phyloP scores from a whole-genome alignment of 2,113 vertebrate species.

The Entelurus aequoreus region DNA sequence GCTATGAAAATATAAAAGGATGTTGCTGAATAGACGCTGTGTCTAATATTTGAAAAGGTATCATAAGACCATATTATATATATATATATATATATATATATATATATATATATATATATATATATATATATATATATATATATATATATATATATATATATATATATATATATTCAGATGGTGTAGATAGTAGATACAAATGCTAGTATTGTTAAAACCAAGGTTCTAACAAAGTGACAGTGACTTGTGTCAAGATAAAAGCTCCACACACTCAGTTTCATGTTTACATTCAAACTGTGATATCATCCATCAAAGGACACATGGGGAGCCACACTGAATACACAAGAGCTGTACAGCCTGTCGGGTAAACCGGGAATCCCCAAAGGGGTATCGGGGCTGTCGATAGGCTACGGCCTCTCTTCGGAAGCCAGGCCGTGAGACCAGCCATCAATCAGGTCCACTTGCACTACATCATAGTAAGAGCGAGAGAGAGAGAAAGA shows the following conservation, averaged over 20 bases:
- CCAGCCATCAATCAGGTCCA: slow-evolving; percentile 66
- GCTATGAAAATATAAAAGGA: no score
- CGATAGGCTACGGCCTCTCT: slow-evolving; percentile 36
- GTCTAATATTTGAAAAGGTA: no score
- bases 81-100: no score
- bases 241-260: neutral
- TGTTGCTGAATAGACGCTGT: no score
- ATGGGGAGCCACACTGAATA: slow-evolving; percentile 8
- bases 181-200: no score
- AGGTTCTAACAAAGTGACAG: no score
- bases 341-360: slow-evolving; percentile 29
- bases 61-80: no score
- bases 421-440: slow-evolving; percentile 37
- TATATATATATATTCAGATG: no score
- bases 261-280: neutral
- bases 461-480: slow-evolving; percentile 35
- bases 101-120: no score
- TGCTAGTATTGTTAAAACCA: no score
- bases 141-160: no score
- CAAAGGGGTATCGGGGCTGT: slow-evolving; percentile 37
- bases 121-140: no score
- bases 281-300: slow-evolving; percentile 1
- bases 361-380: slow-evolving; percentile 32
- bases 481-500: slow-evolving; percentile 11
- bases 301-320: slow-evolving; percentile 5